phyloP scores from a whole-genome alignment of 2,797 vertebrate genomes.

The Oreochromis mossambicus region DNA sequence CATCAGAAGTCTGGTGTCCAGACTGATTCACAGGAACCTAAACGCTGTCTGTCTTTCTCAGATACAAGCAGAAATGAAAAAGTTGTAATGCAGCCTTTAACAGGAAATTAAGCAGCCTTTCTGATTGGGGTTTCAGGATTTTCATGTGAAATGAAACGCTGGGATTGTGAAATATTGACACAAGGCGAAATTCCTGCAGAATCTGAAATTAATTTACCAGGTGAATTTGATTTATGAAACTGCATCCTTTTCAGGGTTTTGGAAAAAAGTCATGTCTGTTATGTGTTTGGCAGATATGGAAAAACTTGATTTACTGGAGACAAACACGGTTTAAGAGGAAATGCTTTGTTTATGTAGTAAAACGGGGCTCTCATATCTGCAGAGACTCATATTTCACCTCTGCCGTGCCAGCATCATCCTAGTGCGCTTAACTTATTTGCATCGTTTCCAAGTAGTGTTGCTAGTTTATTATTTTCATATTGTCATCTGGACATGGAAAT shows the following conservation, averaged over 20 bases:
- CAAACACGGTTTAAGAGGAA: rapidly evolving
- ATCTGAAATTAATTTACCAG: neutral
- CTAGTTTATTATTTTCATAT: neutral
- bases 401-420: neutral
- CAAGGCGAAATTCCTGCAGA: neutral
- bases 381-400: neutral
- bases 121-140: neutral
- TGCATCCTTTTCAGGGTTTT: neutral
- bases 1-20: neutral
- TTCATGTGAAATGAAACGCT: neutral
- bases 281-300: neutral
- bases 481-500: neutral
- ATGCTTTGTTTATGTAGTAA: neutral
- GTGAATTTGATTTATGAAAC: neutral
- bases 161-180: neutral
- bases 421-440: neutral
- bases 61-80: neutral
- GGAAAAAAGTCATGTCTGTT: neutral
- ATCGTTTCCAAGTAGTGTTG: neutral
- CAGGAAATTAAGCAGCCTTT: neutral
- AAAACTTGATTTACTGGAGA: neutral
- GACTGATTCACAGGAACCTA: slow-evolving; percentile 12
- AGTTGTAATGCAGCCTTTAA: neutral
- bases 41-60: neutral
- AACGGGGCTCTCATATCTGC: neutral